Conservation (phyloP, 2,888 invertebrate species). For the Thalpophila matura region DNA sequence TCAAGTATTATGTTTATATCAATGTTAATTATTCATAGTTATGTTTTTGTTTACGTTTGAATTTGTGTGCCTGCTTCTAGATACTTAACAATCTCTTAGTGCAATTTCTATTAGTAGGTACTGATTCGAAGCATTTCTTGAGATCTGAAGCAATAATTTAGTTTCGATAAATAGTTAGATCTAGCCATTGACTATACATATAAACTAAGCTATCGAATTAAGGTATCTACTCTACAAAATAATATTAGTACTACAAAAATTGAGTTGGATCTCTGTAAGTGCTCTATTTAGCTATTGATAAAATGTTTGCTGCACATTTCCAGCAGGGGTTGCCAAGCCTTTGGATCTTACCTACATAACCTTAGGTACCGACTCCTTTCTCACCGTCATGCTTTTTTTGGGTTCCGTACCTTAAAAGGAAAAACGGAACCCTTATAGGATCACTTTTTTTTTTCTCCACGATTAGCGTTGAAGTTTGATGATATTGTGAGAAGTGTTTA, state of each 20-base stretch:
- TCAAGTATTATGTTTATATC: conserved; percentile 53
- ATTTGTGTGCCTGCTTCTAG: conserved; percentile 4
- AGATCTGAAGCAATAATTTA: neutral
- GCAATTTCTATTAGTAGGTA: neutral
- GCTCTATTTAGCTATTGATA: neutral
- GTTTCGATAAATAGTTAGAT: neutral
- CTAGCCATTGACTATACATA: too few species aligned
- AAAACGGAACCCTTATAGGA: too few species aligned
- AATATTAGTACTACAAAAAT: neutral
- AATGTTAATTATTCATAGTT: conserved; percentile 55
- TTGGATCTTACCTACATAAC: neutral
- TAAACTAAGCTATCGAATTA: too few species aligned
- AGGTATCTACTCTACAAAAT: too few species aligned
- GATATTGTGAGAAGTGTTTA: conserved; percentile 14
- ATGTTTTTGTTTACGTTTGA: conserved; percentile 3
- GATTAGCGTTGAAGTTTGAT: neutral
- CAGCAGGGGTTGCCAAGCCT: neutral
- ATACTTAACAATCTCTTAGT: neutral
- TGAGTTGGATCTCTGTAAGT: neutral
- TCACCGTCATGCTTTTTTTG: too few species aligned
- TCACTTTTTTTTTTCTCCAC: conserved; percentile 1
- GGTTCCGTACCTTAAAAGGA: too few species aligned
- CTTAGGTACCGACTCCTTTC: neutral
- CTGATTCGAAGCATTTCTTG: neutral
- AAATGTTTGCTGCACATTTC: neutral